Conservation (phyloP, 2,113 vertebrate genomes). For the Okapia johnstoni region DNA sequence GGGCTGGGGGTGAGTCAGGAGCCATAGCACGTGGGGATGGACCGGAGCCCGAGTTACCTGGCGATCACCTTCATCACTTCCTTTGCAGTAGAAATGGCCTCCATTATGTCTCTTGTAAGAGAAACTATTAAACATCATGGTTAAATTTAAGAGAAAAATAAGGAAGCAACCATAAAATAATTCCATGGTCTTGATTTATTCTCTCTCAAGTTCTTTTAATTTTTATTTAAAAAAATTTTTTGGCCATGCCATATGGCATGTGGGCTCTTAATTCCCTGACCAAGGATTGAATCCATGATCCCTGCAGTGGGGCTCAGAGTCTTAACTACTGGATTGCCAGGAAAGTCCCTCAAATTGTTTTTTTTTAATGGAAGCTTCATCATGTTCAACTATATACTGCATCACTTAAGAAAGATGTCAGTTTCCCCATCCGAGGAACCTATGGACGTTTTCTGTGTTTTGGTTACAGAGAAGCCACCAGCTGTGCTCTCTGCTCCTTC, state of each 20-base stretch:
- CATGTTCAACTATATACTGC: background rate
- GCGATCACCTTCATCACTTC: background rate
- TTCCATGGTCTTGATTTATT: background rate
- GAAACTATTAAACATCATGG: background rate
- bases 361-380: background rate
- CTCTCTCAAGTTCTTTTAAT: background rate
- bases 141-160: background rate
- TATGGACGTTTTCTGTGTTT: background rate
- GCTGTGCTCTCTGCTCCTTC: background rate
- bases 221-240: background rate
- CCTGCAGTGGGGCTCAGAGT: background rate
- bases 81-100: too few species aligned
- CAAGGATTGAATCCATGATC: background rate
- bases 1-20: background rate
- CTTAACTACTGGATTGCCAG: background rate
- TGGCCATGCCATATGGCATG: background rate
- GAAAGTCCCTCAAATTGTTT: background rate
- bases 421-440: background rate
- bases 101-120: background rate
- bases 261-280: background rate
- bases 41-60: accelerated
- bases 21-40: too few species aligned
- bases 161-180: background rate
- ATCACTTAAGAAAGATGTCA: background rate
- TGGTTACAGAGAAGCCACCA: background rate